These are phyloP conservation scores for Microcebus ravelobensis DNA, from an alignment of 2,113 vertebrate species.

Conservation along the genomic window DNA sequence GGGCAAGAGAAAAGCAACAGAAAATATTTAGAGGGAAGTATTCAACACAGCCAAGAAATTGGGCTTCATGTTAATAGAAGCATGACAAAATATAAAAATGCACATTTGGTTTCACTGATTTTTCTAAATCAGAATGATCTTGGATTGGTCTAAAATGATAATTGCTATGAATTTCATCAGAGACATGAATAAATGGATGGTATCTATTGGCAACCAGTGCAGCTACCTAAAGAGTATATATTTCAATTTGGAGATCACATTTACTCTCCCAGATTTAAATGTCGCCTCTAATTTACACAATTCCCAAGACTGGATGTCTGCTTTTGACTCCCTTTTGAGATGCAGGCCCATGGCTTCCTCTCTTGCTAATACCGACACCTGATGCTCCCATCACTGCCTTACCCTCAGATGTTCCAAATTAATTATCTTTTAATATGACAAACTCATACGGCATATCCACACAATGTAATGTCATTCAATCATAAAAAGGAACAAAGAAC, in stretches of 20 bases:
- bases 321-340: background rate
- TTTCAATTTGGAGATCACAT: background rate
- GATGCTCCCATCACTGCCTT: background rate
- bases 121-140: slow-evolving; percentile 34
- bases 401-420: background rate
- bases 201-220: slow-evolving; percentile 5
- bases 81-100: background rate
- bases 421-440: background rate
- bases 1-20: slow-evolving; percentile 17
- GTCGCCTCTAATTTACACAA: slow-evolving; percentile 6
- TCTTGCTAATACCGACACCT: background rate
- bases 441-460: background rate
- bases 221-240: background rate
- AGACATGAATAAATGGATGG: background rate
- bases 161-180: slow-evolving; percentile 13
- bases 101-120: slow-evolving; percentile 20
- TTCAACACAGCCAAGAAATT: background rate
- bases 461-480: background rate
- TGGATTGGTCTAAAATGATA: background rate
- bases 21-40: slow-evolving; percentile 12
- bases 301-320: background rate
- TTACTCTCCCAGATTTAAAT: background rate
- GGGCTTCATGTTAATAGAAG: background rate
- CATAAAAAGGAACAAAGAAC: background rate
- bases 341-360: background rate